These are phyloP conservation scores for Rapana venosa DNA, from an alignment of 2,888 invertebrate species.

Conservation along the genomic window DNA sequence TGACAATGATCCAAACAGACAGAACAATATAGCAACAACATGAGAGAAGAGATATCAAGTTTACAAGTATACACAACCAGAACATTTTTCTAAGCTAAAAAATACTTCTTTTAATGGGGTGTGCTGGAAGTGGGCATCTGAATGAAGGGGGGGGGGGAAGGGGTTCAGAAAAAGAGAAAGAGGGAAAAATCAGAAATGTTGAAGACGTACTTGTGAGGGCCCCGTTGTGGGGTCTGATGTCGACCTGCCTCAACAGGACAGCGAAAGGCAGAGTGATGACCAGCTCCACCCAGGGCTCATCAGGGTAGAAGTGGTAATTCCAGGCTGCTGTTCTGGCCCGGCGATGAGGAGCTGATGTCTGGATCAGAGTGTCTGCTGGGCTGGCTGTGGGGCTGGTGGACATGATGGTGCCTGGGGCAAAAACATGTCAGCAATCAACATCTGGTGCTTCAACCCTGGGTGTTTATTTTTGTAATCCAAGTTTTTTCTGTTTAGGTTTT, in stretches of 20 bases:
- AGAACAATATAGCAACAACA: no score
- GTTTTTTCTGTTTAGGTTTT: no score
- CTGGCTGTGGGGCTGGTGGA: slow-evolving; percentile 92
- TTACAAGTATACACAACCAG: no score
- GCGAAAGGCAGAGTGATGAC: slow-evolving; percentile 92
- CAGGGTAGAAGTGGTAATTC: slow-evolving; percentile 96
- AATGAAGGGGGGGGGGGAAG: no score
- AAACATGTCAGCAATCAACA: no score
- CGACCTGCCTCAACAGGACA: slow-evolving; percentile 91
- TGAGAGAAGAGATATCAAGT: no score
- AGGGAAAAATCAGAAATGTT: neutral
- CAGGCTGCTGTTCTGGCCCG: slow-evolving; percentile 94
- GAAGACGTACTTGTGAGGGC: slow-evolving; percentile 74
- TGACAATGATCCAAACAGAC: no score
- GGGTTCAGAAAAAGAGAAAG: neutral
- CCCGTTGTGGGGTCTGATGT: slow-evolving; percentile 76
- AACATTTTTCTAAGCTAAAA: no score
- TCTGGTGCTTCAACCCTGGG: no score
- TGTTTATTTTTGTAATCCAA: no score
- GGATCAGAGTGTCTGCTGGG: slow-evolving; percentile 92
- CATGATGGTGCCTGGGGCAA: slow-evolving; percentile 83
- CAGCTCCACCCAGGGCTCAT: slow-evolving; percentile 90
- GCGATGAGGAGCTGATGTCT: slow-evolving; percentile 88
- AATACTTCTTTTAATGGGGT: neutral
- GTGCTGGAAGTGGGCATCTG: no score